These are phyloP conservation scores for Brachycybe producta DNA, from an alignment of 2,888 invertebrate species.

Conservation along the genomic window DNA sequence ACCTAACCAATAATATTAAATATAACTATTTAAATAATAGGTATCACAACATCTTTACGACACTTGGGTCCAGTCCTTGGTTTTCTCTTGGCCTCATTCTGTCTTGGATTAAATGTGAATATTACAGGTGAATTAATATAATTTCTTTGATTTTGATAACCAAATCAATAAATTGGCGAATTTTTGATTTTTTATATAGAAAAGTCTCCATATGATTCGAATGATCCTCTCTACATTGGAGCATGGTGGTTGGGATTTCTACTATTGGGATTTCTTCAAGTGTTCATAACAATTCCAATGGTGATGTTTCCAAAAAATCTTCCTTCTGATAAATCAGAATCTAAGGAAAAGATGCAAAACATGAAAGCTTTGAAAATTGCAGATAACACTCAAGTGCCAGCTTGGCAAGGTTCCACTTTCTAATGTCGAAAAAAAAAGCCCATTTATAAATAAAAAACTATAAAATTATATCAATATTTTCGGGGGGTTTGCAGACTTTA, in stretches of 20 bases:
- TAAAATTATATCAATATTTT: not conserved
- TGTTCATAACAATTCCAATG: slow-evolving; percentile 22
- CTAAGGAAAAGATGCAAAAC: too few relatives aligned
- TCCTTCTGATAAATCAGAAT: too few relatives aligned
- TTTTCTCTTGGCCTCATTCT: slow-evolving; percentile 8
- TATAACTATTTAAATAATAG: not conserved
- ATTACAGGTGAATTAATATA: not conserved
- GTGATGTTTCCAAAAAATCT: slow-evolving; percentile 25
- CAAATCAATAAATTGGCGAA: too few relatives aligned
- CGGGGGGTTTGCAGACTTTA: slow-evolving; percentile 6
- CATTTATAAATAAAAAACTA: not conserved
- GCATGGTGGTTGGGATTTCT: slow-evolving; percentile 28
- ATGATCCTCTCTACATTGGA: slow-evolving; percentile 26
- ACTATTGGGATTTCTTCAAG: slow-evolving; percentile 22
- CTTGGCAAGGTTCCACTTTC: too few relatives aligned
- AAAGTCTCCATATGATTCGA: slow-evolving; percentile 22
- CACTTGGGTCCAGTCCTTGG: slow-evolving; percentile 9
- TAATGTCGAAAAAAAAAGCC: slow-evolving; percentile 5
- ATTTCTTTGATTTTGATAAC: too few relatives aligned
- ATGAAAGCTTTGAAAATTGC: too few relatives aligned
- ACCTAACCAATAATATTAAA: not conserved
- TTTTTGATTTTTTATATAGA: too few relatives aligned
- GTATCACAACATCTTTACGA: slow-evolving; percentile 2
- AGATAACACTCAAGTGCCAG: too few relatives aligned
- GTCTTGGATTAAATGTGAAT: slow-evolving; percentile 5